Evolutionary conservation across 2,113 vertebrate species (phyloP), one percentile per base, ranked within the genome.

Genomic region (Oryzias woworae): DNA sequence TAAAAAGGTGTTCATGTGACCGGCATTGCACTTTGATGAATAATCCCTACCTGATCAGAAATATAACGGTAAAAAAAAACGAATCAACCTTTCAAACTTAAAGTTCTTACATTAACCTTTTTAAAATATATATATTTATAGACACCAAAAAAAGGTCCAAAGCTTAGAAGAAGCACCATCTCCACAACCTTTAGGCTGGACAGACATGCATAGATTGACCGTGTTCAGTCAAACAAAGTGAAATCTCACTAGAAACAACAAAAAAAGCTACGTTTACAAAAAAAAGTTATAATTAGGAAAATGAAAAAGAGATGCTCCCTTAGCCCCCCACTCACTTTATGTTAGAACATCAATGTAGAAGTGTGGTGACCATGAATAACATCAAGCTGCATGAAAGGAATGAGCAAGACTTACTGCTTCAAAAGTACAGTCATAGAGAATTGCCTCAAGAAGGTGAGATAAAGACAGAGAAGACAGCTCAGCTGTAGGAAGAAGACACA

Each of bases 1-100:
- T 75, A 26, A 75, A 72, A 59, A 57, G 31, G 58, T 66, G 53
- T 61, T 62, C 47, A 59, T 26, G n/a, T 64, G 46, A 51, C 46
- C 52, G 51, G 43, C 31, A 47, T 70, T 51, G 54, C 42, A 53
- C 43, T 46, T 46, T 44, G n/a, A 46, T 43, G 24, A 55, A 18
- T 53, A 58, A 36, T 45, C 28, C 49, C 50, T 20, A 18, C 24
- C 66, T 46, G 44, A 65, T 62, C 49, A 47, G 53, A 41, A 62
- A 44, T 51, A 51, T 26, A 73, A 55, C 42, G 53, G 23, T 20
- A 24, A 44, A 31, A 18, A 52, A 26, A 14, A 16, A 15, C 15
- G 17, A 45, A 45, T 8, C 14, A 45, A 45, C 14, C 14, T 45
- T 14, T 45, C 14, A 45, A 14, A 45, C 14, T 10, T 3, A 5